Base-by-base conservation (phyloP, 2,113 vertebrate genomes). In the Limanda limanda region DNA sequence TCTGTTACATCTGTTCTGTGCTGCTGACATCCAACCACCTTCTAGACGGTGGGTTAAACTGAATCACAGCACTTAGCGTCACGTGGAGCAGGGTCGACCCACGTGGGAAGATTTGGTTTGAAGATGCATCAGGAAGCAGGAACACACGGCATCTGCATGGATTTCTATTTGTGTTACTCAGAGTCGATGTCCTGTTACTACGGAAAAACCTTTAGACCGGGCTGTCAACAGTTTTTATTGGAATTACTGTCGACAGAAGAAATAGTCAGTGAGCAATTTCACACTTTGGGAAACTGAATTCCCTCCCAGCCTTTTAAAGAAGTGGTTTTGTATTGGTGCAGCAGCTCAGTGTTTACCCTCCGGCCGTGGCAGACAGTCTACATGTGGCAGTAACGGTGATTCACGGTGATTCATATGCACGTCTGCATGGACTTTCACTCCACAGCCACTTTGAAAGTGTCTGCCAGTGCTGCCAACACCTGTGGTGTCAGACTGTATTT, bases 1-100 rank as follows among this genome's bases (percentile, higher is more conserved):
- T 70, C 54, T 1, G 31, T 17, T 81, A 18, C 20, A 55, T 63
- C 54, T 76, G 45, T 42, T 64, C 42, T 69, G 23, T 73, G 68
- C 27, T 60, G 9, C 48, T 52, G 13, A 8, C 59, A 10, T 63
- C 40, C 42, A 67, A 35, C 37, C 13, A 5, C 45, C 52, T 56
- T 70, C 17, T 21, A 42, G 31, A 42, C n/a, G n/a, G 1, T 66
- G 2, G 9, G 23, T 48, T 20, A 8, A 20, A 1, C 23, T 20
- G 13, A 48, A 14, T 21, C 3, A 5, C 35, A 20, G 20, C 64
- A 48, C 20, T 14, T 31, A 37, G 35, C 35, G 9, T 8, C 9
- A 10, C 35, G 35, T 10, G 0, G 35, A 37, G 35, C 35, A 37
- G n/a, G 18, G 5, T 11, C 7, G 12, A 24, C 12, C 13, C 12